phyloP scores from a whole-genome alignment of 2,797 vertebrate genomes.

The Anniella stebbinsi region DNA sequence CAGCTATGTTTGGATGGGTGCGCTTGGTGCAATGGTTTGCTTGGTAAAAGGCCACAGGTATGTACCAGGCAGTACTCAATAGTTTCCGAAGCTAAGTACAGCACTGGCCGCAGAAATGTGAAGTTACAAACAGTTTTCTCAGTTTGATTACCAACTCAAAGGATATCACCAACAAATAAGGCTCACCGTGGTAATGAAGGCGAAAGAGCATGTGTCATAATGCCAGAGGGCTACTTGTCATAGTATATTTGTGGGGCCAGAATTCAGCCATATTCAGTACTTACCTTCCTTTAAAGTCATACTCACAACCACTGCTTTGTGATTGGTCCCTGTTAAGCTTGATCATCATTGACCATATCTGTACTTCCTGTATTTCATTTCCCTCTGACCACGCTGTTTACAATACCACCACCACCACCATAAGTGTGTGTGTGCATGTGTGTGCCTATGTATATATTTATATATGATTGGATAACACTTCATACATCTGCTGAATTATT shows the following conservation, averaged over 20 bases:
- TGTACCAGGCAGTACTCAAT: neutral
- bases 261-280: neutral
- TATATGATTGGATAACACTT: too few species aligned
- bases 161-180: neutral
- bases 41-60: neutral
- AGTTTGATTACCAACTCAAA: neutral
- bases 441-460: too few species aligned
- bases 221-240: neutral
- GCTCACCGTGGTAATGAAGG: neutral
- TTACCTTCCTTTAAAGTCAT: neutral
- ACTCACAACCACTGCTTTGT: too few species aligned
- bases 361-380: too few species aligned
- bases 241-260: neutral
- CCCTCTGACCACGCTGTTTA: too few species aligned
- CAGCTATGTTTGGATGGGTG: neutral
- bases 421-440: too few species aligned
- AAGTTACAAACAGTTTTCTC: neutral
- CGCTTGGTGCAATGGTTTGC: neutral
- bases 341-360: too few species aligned
- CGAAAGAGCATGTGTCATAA: too few species aligned
- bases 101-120: neutral
- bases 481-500: too few species aligned
- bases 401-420: too few species aligned
- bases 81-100: neutral
- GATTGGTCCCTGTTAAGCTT: neutral